phyloP scores from a whole-genome alignment of 2,888 invertebrate genomes.

The Drosophila rubida region DNA sequence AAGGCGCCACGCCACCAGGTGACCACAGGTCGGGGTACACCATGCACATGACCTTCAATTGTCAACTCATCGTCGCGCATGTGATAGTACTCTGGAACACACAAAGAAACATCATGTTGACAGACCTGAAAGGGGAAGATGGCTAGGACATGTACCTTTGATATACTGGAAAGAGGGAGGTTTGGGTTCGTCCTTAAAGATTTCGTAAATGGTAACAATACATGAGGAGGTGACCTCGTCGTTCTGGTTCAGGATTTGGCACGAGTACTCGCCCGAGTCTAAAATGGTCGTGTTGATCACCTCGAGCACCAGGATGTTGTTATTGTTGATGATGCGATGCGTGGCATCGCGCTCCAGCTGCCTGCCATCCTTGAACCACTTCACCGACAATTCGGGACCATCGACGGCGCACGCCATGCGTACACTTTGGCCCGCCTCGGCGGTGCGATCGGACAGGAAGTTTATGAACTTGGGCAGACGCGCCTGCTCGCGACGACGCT shows the following conservation, averaged over 20 bases:
- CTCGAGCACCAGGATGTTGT: conserved; percentile 87
- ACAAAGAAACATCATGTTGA: conserved; percentile 22
- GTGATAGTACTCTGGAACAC: conserved; percentile 83
- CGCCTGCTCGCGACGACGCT: conserved; percentile 83
- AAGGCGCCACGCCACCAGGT: conserved; percentile 83
- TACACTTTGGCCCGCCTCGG: conserved; percentile 90
- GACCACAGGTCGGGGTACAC: conserved; percentile 83
- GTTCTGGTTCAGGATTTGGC: conserved; percentile 90
- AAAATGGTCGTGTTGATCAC: conserved; percentile 87
- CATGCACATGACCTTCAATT: conserved; percentile 86
- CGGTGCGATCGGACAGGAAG: conserved; percentile 90
- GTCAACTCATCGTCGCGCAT: conserved; percentile 87
- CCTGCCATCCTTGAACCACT: conserved; percentile 91
- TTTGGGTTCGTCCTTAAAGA: conserved; percentile 89
- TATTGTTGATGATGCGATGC: conserved; percentile 85
- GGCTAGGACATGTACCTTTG: conserved; percentile 85
- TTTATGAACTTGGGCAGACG: conserved; percentile 83
- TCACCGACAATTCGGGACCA: conserved; percentile 89
- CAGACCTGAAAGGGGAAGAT: not conserved
- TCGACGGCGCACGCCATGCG: conserved; percentile 92
- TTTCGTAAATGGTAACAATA: conserved; percentile 90
- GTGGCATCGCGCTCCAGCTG: conserved; percentile 84
- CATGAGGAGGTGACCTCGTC: conserved; percentile 91
- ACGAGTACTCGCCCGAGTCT: conserved; percentile 89
- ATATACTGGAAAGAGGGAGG: conserved; percentile 91